Evolutionary conservation across 2,113 vertebrate genomes (phyloP).

Genomic region (Dipodomys stephensi): DNA sequence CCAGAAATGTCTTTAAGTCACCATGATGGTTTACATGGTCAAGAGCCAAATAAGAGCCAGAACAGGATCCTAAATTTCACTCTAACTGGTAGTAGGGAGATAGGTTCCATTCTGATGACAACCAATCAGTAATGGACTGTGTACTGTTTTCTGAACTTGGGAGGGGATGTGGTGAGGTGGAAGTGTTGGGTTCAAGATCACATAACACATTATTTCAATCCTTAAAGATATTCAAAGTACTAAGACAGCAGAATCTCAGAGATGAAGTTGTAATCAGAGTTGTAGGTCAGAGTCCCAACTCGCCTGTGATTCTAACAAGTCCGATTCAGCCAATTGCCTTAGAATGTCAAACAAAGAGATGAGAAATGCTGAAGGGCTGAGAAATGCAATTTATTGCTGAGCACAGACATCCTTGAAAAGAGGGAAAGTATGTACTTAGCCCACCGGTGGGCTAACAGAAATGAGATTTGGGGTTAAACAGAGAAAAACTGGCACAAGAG

Average conservation of each 20-base stretch:
- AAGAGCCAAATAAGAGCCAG: background rate
- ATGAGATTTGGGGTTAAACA: too few relatives aligned
- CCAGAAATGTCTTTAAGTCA: background rate
- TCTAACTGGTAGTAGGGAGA: background rate
- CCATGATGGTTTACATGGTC: background rate
- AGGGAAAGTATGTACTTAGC: too few relatives aligned
- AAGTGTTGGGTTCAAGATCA: background rate
- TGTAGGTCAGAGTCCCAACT: too few relatives aligned
- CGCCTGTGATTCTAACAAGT: too few relatives aligned
- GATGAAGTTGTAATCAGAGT: background rate
- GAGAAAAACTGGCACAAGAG: too few relatives aligned
- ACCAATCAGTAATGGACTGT: background rate
- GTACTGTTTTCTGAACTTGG: background rate
- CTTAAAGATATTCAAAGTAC: background rate
- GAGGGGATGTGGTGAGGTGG: background rate
- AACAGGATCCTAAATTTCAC: conserved; percentile 1
- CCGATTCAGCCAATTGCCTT: too few relatives aligned
- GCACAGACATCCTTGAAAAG: too few relatives aligned
- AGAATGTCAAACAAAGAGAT: too few relatives aligned
- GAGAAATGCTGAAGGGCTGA: too few relatives aligned
- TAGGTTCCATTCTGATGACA: background rate
- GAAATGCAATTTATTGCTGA: too few relatives aligned
- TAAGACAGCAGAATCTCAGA: background rate
- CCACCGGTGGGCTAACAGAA: too few relatives aligned
- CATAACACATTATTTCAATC: background rate